Base-by-base conservation (phyloP, 1,140 invertebrate species). In the Octopus sinensis region DNA sequence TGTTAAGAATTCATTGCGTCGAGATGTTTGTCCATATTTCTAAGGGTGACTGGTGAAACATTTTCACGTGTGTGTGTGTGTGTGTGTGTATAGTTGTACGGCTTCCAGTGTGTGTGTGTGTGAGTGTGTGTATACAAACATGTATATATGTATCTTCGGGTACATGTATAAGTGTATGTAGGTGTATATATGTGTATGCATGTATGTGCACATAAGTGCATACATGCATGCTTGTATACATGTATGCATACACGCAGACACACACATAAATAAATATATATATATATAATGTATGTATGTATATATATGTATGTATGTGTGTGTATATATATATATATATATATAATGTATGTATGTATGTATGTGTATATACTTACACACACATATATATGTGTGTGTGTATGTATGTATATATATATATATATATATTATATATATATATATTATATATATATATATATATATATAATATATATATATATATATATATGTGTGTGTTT, bases 371-470 rank as follows among this genome's bases (percentile, higher is more conserved):
- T 62, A 62, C 17, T 62, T 62, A 62, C 17, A 62, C 17, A 17
- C 17, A 62, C 3, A 62, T 62, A 62, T 62, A 62, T 62, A 62
- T 62, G 3, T 62, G 3, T 62, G 3, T 62, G 6, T 62, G 3
- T 62, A 62, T 62, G 3, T 62, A 62, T 62, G 3, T 62, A 62
- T 62, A 62, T 62, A 62, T 62, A 62, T 62, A 62, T 62, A 62
- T 62, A 62, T 62, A 62, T 62, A 62, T 62, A 62, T 7, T 62
- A 62, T 62, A 62, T 62, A 62, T n/a, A 62, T 62, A 62, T 62
- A 62, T 62, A 62, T n/a, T n/a, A n/a, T n/a, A n/a, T n/a, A 62
- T 62, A 62, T 62, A 62, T 62, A 62, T 62, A 62, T 62, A 17
- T 62, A 62, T 62, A 62, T 62, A 62, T 62, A 7, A 17, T 62